Conservation (phyloP, 2,888 invertebrate species). For the Epirrita christyi region DNA sequence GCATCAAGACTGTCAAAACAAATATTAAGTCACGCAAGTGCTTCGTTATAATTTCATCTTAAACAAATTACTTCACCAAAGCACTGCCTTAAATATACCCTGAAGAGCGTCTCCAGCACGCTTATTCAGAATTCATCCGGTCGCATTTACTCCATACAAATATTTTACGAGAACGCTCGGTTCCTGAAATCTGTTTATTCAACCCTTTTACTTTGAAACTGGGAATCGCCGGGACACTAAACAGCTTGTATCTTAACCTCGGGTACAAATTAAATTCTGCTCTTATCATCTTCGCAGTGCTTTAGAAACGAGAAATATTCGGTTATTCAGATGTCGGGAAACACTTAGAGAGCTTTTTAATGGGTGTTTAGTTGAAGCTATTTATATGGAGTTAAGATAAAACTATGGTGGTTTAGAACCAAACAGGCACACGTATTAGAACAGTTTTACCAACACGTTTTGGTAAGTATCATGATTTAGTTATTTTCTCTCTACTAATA, state of each 20-base stretch:
- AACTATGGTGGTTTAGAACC: background rate
- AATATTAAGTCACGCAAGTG: background rate
- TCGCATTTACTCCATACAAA: constrained; percentile 43
- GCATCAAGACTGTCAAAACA: background rate
- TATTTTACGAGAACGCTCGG: constrained; percentile 42
- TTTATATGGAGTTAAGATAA: constrained; percentile 19
- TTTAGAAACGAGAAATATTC: constrained; percentile 19
- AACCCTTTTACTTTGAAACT: constrained; percentile 46
- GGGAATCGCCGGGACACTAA: constrained; percentile 50
- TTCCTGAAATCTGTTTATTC: constrained; percentile 47
- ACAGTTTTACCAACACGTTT: background rate
- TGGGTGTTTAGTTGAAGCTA: constrained; percentile 12
- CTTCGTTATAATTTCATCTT: constrained; percentile 13
- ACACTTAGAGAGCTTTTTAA: constrained; percentile 12
- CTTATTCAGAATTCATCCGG: constrained; percentile 26
- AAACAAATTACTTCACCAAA: constrained; percentile 16
- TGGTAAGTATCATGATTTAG: too few species aligned
- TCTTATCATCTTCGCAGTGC: constrained; percentile 22
- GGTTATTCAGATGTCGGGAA: constrained; percentile 11
- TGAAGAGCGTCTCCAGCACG: constrained; percentile 15
- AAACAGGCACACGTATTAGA: background rate
- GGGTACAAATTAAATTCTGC: constrained; percentile 57
- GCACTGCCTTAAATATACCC: constrained; percentile 13
- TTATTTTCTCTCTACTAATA: too few species aligned
- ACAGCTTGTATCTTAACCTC: constrained; percentile 63